Conservation (phyloP, 2,113 vertebrate species). For the Engystomops pustulosus region DNA sequence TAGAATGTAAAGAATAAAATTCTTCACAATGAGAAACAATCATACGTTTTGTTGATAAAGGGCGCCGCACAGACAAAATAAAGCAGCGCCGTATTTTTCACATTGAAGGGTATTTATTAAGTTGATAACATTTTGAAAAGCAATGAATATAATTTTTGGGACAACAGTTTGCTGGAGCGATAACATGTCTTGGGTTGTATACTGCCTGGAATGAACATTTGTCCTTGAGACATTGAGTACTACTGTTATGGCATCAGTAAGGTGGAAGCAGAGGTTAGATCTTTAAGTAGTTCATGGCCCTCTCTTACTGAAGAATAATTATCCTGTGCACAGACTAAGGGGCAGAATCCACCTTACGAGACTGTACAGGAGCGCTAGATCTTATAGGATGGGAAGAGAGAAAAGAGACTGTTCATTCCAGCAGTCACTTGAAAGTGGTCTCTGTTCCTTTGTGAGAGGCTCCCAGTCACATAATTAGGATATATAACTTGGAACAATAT, state of each 20-base stretch:
- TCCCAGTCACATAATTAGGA: constrained; percentile 50
- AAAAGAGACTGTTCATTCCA: constrained; percentile 30
- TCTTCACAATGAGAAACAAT: constrained; percentile 64
- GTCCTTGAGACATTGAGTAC: constrained; percentile 79
- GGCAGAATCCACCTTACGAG: background rate
- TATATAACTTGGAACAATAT: constrained; percentile 50
- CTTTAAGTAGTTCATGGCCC: constrained; percentile 68
- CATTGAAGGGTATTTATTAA: constrained; percentile 84
- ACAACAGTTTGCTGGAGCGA: constrained; percentile 80
- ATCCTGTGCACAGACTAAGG: constrained; percentile 60
- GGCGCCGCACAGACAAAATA: constrained; percentile 75
- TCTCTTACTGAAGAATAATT: constrained; percentile 69
- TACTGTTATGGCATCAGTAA: constrained; percentile 75
- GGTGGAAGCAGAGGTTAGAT: constrained; percentile 77
- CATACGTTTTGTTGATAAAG: constrained; percentile 75
- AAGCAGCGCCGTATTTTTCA: constrained; percentile 75
- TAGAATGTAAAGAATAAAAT: constrained; percentile 64
- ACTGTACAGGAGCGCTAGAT: background rate
- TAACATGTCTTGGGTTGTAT: constrained; percentile 78
- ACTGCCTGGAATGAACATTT: constrained; percentile 76
- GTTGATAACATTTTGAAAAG: constrained; percentile 91
- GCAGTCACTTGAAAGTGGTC: constrained; percentile 46
- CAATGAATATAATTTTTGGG: constrained; percentile 92
- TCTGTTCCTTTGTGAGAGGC: constrained; percentile 42
- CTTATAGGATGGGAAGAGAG: background rate